These are phyloP conservation scores for Andrena hattorfiana DNA, from an alignment of 2,888 invertebrate genomes.

Conservation along the genomic window DNA sequence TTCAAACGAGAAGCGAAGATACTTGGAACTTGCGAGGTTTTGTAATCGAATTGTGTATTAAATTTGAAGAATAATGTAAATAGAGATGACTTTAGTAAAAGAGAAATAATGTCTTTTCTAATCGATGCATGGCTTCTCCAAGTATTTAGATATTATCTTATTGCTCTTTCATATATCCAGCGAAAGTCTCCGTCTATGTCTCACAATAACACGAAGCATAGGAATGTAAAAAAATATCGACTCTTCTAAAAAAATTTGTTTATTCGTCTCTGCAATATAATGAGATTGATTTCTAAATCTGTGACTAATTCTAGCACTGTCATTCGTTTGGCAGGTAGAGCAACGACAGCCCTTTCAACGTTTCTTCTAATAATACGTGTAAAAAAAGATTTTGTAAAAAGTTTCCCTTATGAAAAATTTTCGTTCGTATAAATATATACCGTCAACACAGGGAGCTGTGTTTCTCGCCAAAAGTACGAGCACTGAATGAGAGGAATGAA, in stretches of 20 bases:
- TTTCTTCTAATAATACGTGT: constrained; percentile 53
- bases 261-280: constrained; percentile 65
- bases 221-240: constrained; percentile 48
- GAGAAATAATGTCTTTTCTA: constrained; percentile 22
- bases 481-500: constrained; percentile 46
- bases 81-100: constrained; percentile 40
- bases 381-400: constrained; percentile 60
- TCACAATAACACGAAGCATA: constrained; percentile 45
- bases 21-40: constrained; percentile 14
- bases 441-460: constrained; percentile 59
- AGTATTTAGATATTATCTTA: constrained; percentile 38
- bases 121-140: constrained; percentile 38
- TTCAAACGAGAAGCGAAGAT: background rate
- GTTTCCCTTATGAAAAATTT: constrained; percentile 46
- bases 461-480: constrained; percentile 43
- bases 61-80: constrained; percentile 46
- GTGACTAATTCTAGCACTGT: constrained; percentile 57
- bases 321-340: constrained; percentile 57
- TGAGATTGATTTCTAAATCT: constrained; percentile 53
- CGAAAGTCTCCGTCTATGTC: constrained; percentile 3
- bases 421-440: constrained; percentile 61
- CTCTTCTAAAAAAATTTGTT: constrained; percentile 54
- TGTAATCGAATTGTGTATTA: constrained; percentile 41
- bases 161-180: constrained; percentile 23
- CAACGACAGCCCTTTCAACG: constrained; percentile 37